phyloP scores from a whole-genome alignment of 2,113 vertebrate genomes.

The Cavia aperea region DNA sequence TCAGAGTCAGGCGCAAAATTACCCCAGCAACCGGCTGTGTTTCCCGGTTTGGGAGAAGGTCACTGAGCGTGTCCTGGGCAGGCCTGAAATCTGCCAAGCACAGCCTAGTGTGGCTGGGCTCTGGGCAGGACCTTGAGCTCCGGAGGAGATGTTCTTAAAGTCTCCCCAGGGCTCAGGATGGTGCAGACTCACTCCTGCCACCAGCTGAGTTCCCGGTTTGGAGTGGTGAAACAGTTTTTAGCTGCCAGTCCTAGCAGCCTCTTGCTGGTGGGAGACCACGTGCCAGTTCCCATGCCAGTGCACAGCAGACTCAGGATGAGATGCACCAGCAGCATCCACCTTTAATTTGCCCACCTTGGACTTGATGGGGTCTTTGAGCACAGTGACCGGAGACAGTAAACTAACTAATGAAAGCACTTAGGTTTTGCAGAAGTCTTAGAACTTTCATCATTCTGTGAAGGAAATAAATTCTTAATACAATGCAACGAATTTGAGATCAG shows the following conservation, averaged over 20 bases:
- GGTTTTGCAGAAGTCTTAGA: background rate
- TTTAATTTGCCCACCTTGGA: background rate
- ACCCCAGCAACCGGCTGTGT: no score
- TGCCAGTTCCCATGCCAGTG: background rate
- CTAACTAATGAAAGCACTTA: background rate
- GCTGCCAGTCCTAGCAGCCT: background rate
- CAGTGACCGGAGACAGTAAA: background rate
- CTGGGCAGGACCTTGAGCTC: no score
- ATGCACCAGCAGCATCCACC: background rate
- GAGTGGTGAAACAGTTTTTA: background rate
- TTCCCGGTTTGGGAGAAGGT: no score
- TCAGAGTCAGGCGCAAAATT: no score
- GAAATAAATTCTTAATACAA: background rate
- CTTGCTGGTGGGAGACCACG: background rate
- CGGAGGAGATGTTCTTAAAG: no score
- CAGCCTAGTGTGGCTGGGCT: no score
- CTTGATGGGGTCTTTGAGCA: background rate
- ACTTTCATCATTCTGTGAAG: background rate
- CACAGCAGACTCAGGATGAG: background rate
- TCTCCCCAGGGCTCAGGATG: no score
- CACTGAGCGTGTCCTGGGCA: no score
- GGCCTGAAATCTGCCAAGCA: no score
- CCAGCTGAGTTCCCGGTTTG: no score
- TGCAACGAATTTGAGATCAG: background rate
- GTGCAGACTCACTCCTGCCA: no score